These are phyloP conservation scores for Danio tinwini DNA, from an alignment of 2,797 vertebrate genomes.

Conservation along the genomic window DNA sequence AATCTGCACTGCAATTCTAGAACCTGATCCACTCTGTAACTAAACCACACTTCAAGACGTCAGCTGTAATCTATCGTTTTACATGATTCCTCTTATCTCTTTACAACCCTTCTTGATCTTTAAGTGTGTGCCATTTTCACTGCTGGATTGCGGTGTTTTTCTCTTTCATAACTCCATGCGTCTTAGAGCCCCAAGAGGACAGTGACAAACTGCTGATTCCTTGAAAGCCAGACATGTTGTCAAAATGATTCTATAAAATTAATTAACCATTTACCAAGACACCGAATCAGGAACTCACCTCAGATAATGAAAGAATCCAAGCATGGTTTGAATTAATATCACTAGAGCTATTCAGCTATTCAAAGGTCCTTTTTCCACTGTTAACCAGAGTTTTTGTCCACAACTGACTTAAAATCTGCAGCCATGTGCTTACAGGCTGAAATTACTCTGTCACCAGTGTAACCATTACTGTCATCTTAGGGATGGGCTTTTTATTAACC, in stretches of 20 bases:
- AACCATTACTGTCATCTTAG: too few relatives aligned
- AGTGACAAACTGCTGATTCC: background rate
- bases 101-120: conserved; percentile 6
- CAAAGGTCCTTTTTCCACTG: too few relatives aligned
- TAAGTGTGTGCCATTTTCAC: background rate
- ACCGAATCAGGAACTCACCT: background rate
- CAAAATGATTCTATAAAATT: background rate
- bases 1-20: background rate
- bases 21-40: conserved; percentile 10
- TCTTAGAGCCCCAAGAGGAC: background rate
- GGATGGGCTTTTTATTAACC: too few relatives aligned
- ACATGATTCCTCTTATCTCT: conserved; percentile 8
- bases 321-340: background rate
- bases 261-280: background rate
- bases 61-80: conserved; percentile 20
- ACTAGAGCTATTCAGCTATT: background rate
- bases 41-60: conserved; percentile 10
- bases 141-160: conserved; percentile 10
- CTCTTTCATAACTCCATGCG: background rate
- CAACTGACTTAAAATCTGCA: too few relatives aligned
- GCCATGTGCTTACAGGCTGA: too few relatives aligned
- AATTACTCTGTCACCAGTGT: too few relatives aligned
- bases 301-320: background rate
- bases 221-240: background rate
- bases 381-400: too few relatives aligned